These are phyloP conservation scores for Hiodon alosoides DNA, from an alignment of 2,113 vertebrate genomes.

Conservation along the genomic window DNA sequence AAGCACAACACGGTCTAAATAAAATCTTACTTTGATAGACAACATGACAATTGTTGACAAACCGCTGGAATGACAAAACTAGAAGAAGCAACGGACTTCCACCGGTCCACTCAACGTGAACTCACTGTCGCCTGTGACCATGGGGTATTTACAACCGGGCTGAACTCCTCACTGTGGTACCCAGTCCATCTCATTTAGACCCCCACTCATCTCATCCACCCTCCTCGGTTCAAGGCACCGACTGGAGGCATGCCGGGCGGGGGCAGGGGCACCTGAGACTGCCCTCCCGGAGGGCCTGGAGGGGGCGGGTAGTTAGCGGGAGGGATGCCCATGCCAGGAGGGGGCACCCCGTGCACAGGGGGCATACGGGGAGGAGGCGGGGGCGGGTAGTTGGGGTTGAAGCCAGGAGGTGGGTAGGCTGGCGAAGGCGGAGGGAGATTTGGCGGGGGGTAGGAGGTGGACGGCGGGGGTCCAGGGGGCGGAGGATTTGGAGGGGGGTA, in stretches of 20 bases:
- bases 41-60: too few species aligned
- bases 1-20: too few species aligned
- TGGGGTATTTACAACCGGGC: not conserved
- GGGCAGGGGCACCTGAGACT: constrained; percentile 82
- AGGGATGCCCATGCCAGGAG: constrained; percentile 80
- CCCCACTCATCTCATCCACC: constrained; percentile 86
- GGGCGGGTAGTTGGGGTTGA: constrained; percentile 80
- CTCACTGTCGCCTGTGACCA: not conserved
- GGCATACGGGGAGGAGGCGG: constrained; percentile 74
- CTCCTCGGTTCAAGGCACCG: constrained; percentile 74
- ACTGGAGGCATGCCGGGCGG: constrained; percentile 86
- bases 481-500: constrained; percentile 73
- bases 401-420: constrained; percentile 78
- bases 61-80: too few species aligned
- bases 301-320: constrained; percentile 83
- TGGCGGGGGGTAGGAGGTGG: constrained; percentile 65
- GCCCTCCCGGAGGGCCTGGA: constrained; percentile 79
- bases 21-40: too few species aligned
- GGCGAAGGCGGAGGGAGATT: constrained; percentile 71
- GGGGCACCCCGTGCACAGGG: constrained; percentile 74
- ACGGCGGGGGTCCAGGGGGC: constrained; percentile 68
- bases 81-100: not conserved
- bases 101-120: not conserved
- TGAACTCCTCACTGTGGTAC: not conserved
- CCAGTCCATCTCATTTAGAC: not conserved